A percentile compares a stretch with the other conserved stretches of the same genome.
phyloP scores from a whole-genome alignment of 2,113 vertebrate species.

The Corythaixoides concolor region DNA sequence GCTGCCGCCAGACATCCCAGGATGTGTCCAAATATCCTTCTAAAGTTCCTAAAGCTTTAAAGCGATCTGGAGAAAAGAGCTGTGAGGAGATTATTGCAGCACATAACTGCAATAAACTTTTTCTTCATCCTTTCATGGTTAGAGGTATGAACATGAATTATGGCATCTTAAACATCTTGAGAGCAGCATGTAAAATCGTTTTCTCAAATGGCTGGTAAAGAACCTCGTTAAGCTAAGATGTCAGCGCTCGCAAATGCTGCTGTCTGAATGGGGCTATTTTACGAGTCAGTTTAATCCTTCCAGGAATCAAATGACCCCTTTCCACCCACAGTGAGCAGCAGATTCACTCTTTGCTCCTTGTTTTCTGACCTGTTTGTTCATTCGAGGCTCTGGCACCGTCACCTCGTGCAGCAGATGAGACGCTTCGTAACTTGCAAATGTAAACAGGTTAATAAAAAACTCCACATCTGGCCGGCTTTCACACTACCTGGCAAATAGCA shows the following conservation, averaged over 20 bases:
- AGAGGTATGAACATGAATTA: slow-evolving; percentile 39
- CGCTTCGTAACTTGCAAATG: background rate
- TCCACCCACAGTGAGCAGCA: background rate
- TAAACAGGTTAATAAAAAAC: background rate
- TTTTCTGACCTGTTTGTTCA: background rate
- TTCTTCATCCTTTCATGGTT: slow-evolving; percentile 65
- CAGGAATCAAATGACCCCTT: background rate
- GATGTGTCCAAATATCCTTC: background rate
- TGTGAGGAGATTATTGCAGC: background rate
- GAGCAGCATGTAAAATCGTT: background rate
- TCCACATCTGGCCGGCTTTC: background rate
- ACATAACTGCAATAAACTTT: slow-evolving; percentile 31
- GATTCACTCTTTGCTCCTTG: background rate
- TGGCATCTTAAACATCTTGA: background rate
- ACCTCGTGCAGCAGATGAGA: background rate
- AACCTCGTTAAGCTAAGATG: background rate
- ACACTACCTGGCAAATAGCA: background rate
- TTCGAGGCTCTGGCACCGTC: background rate
- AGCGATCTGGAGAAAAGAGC: background rate
- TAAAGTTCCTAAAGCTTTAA: background rate
- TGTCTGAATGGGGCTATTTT: background rate
- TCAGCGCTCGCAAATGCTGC: background rate
- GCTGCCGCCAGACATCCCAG: background rate
- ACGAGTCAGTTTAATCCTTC: slow-evolving; percentile 41
- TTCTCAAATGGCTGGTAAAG: background rate